Percentiles rank a stretch among this genome's conserved stretches.
Conservation (phyloP, 2,888 invertebrate species). For the Tineola bisselliella region DNA sequence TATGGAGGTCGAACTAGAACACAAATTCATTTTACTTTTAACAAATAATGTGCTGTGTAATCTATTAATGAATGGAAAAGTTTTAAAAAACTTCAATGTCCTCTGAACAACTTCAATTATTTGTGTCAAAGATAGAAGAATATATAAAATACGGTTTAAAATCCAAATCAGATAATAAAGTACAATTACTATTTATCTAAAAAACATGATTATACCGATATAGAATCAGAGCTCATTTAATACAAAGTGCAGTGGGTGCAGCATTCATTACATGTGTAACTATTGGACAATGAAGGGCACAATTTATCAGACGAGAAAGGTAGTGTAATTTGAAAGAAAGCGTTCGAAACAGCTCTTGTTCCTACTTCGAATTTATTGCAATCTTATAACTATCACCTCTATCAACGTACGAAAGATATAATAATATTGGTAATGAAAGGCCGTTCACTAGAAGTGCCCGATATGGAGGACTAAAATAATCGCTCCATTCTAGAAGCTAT, state of each 20-base stretch:
- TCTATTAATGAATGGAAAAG: constrained; percentile 22
- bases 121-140: background rate
- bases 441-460: constrained; percentile 39
- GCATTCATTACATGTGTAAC: constrained; percentile 12
- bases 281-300: constrained; percentile 56
- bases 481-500: constrained; percentile 15
- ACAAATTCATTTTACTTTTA: constrained; percentile 26
- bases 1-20: constrained; percentile 25
- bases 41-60: constrained; percentile 26
- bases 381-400: constrained; percentile 49
- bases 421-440: constrained; percentile 41
- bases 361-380: constrained; percentile 58
- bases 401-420: background rate
- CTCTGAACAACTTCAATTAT: background rate
- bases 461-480: constrained; percentile 37
- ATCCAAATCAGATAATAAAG: background rate
- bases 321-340: constrained; percentile 59
- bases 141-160: background rate
- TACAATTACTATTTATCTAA: background rate
- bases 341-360: constrained; percentile 52
- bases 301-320: constrained; percentile 61
- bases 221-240: background rate
- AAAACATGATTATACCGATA: background rate
- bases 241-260: constrained; percentile 5
- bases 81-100: background rate